Conservation (phyloP, 2,888 invertebrate genomes). For the Archips crataeganus region DNA sequence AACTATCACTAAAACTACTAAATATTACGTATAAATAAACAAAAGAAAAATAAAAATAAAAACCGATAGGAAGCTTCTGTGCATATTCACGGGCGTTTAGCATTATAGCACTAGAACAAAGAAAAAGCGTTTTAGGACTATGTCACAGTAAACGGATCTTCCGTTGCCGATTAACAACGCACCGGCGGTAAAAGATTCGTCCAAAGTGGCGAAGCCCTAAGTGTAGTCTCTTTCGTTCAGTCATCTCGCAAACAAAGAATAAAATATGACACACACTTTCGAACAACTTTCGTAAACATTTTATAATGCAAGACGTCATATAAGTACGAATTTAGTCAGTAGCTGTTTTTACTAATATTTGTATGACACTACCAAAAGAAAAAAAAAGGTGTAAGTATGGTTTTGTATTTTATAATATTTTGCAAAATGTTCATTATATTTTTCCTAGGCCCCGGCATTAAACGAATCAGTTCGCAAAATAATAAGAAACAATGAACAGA, state of each 20-base stretch:
- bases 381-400: no score
- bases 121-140: background rate
- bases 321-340: background rate
- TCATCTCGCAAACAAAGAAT: constrained; percentile 24
- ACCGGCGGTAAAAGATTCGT: background rate
- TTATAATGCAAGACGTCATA: background rate
- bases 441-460: no score
- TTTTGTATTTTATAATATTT: no score
- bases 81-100: background rate
- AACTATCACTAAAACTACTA: background rate
- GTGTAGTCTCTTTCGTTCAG: constrained; percentile 18
- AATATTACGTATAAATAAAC: background rate
- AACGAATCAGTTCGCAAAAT: no score
- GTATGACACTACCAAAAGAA: background rate
- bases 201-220: background rate
- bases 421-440: no score
- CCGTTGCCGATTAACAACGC: background rate
- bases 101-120: constrained; percentile 33
- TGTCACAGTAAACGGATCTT: background rate
- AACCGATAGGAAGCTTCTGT: constrained; percentile 22
- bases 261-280: background rate
- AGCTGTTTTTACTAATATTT: background rate
- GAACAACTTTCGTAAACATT: constrained; percentile 1
- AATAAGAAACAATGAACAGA: no score
- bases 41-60: constrained; percentile 15